Evolutionary conservation across 1,140 invertebrate genomes (phyloP).

Genomic region (Adelges cooleyi): DNA sequence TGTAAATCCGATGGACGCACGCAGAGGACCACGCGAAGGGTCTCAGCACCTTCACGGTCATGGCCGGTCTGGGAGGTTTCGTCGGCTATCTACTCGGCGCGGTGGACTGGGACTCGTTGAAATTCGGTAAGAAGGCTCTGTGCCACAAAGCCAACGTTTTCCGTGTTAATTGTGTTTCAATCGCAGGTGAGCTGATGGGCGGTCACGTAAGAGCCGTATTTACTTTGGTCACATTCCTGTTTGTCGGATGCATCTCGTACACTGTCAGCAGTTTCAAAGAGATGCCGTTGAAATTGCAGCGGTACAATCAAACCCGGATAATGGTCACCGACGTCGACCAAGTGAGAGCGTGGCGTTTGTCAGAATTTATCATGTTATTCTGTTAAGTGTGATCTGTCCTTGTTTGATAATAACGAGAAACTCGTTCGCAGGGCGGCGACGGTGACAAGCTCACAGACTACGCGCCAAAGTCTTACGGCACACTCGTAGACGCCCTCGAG

Average conservation of each 20-base stretch:
- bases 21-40: slow-evolving; percentile 83
- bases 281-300: slow-evolving; percentile 56
- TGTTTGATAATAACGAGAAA: too few relatives aligned
- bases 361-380: background rate
- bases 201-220: slow-evolving; percentile 86
- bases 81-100: slow-evolving; percentile 86
- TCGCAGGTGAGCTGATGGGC: slow-evolving; percentile 57
- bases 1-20: slow-evolving; percentile 30
- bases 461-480: slow-evolving; percentile 1
- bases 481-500: background rate
- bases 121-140: slow-evolving; percentile 51
- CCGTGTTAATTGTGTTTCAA: background rate
- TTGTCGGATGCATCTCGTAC: slow-evolving; percentile 62
- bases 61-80: slow-evolving; percentile 89
- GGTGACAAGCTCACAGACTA: background rate
- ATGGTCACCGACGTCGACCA: background rate
- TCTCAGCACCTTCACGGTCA: slow-evolving; percentile 87
- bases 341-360: background rate
- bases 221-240: slow-evolving; percentile 74
- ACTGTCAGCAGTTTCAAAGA: slow-evolving; percentile 80
- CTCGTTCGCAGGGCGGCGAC: background rate
- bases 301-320: slow-evolving; percentile 2
- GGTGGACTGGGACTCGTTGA: slow-evolving; percentile 82
- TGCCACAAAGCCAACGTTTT: too few relatives aligned
- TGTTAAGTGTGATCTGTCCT: too few relatives aligned